phyloP scores from a whole-genome alignment of 2,888 invertebrate genomes.

The Zeuzera pyrina region DNA sequence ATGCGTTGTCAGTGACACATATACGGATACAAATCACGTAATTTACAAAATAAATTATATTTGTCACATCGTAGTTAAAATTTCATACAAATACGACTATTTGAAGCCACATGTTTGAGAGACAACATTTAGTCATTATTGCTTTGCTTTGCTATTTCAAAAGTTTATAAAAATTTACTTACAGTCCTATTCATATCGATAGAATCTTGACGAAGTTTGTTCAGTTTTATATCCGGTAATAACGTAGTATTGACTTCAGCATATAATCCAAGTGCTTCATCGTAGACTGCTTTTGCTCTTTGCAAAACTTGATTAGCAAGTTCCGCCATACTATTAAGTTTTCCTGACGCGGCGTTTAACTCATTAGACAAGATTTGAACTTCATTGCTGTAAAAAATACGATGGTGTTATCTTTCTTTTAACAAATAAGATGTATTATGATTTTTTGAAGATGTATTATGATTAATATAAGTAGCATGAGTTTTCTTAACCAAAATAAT shows the following conservation, averaged over 20 bases:
- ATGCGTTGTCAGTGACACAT: background rate
- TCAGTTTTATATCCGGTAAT: conserved; percentile 84
- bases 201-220: conserved; percentile 78
- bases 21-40: too few relatives aligned
- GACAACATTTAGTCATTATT: too few relatives aligned
- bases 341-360: conserved; percentile 78
- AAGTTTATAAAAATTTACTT: conserved; percentile 23
- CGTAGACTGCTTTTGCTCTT: conserved; percentile 84
- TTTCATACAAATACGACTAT: too few relatives aligned
- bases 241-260: conserved; percentile 85
- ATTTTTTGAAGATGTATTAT: too few relatives aligned
- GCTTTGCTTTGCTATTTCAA: too few relatives aligned
- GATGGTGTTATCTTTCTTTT: background rate
- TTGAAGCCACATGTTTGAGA: too few relatives aligned
- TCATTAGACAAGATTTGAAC: conserved; percentile 77
- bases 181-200: conserved; percentile 79
- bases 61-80: too few relatives aligned
- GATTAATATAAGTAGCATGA: too few relatives aligned
- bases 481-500: background rate
- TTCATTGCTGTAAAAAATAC: conserved; percentile 67
- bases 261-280: conserved; percentile 85
- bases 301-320: conserved; percentile 82
- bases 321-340: conserved; percentile 78
- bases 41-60: too few relatives aligned
- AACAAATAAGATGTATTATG: too few relatives aligned